phyloP scores from a whole-genome alignment of 2,797 vertebrate genomes.

The Hybognathus amarus region DNA sequence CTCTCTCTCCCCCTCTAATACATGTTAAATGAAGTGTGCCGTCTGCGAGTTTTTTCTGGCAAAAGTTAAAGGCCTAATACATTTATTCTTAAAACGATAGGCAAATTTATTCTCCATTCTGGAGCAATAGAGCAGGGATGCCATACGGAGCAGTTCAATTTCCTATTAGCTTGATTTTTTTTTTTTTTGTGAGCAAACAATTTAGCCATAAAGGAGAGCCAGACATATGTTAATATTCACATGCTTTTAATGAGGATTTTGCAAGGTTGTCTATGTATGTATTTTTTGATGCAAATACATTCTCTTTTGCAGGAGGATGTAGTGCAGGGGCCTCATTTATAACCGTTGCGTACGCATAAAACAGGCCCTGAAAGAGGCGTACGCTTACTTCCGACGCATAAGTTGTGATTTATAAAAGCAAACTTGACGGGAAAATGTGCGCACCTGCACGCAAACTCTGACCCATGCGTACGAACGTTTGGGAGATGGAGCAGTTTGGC shows the following conservation, averaged over 20 bases:
- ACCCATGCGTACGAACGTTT: too few species aligned
- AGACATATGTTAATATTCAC: conserved; percentile 9
- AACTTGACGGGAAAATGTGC: too few species aligned
- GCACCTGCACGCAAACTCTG: too few species aligned
- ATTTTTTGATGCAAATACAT: conserved; percentile 4
- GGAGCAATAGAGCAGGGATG: conserved; percentile 50
- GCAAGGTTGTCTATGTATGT: conserved; percentile 25
- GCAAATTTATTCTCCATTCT: conserved; percentile 58
- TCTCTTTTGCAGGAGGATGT: too few species aligned
- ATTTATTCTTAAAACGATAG: conserved; percentile 65
- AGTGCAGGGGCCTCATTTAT: too few species aligned
- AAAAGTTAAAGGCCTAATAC: conserved; percentile 61
- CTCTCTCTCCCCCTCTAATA: conserved; percentile 62
- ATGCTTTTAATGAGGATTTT: conserved; percentile 32
- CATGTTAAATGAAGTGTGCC: conserved; percentile 66
- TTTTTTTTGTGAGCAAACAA: conserved; percentile 30
- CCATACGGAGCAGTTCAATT: conserved; percentile 34
- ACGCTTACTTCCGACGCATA: too few species aligned
- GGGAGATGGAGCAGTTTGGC: too few species aligned
- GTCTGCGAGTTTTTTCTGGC: conserved; percentile 56
- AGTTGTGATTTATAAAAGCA: too few species aligned
- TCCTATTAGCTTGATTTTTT: not conserved
- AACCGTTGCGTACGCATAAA: too few species aligned
- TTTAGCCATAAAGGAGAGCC: conserved; percentile 34
- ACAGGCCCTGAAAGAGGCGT: too few species aligned